Percentiles rank a stretch among this genome's conserved stretches.
phyloP scores from a whole-genome alignment of 1,140 invertebrate genomes.

The Paramacrobiotus metropolitanus region DNA sequence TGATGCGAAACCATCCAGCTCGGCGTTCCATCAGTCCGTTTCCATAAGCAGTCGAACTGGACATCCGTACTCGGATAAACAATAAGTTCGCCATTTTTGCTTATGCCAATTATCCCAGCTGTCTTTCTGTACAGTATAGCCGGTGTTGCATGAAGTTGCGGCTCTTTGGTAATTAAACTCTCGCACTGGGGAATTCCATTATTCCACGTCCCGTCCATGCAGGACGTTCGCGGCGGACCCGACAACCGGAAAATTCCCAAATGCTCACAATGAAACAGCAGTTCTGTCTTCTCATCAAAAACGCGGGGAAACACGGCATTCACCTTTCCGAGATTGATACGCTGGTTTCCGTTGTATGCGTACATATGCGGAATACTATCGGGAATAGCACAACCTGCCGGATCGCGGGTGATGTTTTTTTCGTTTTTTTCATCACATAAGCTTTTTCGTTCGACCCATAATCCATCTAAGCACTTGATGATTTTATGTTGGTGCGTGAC shows the following conservation, averaged over 20 bases:
- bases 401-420: too few relatives aligned
- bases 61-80: conserved; percentile 57
- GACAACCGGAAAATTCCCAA: not conserved
- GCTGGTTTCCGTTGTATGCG: too few relatives aligned
- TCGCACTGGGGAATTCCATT: not conserved
- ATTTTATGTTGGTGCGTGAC: too few relatives aligned
- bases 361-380: too few relatives aligned
- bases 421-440: too few relatives aligned
- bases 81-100: conserved; percentile 53
- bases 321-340: too few relatives aligned
- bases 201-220: conserved; percentile 1
- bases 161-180: not conserved
- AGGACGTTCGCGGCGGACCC: not conserved
- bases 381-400: too few relatives aligned
- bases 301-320: not conserved
- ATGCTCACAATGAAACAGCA: conserved; percentile 7
- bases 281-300: not conserved
- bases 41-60: conserved; percentile 65
- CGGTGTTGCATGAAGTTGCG: conserved; percentile 33
- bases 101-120: conserved; percentile 55
- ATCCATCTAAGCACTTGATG: too few relatives aligned
- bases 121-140: conserved; percentile 56
- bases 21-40: conserved; percentile 51
- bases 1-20: conserved; percentile 51
- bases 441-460: too few relatives aligned